These are phyloP conservation scores for Mercenaria mercenaria DNA, from an alignment of 1,140 invertebrate species.

Conservation along the genomic window DNA sequence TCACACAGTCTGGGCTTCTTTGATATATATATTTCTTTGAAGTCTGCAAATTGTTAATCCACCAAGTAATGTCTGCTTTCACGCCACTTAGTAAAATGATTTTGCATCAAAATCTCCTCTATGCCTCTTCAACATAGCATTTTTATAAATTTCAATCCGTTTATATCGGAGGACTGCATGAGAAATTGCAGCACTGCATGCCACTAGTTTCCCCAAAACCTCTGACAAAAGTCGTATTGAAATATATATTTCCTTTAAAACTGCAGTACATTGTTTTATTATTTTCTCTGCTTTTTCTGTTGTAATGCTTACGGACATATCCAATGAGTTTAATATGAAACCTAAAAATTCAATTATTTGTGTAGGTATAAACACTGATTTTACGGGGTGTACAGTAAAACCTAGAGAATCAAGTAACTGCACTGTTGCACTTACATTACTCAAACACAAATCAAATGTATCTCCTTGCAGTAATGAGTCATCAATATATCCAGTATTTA, in stretches of 20 bases:
- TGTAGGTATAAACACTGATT: slow-evolving; percentile 67
- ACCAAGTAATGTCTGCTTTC: not conserved
- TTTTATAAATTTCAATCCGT: not conserved
- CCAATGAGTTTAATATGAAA: not conserved
- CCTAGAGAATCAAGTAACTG: slow-evolving; percentile 22
- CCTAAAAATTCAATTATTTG: slow-evolving; percentile 64
- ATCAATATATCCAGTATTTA: not conserved
- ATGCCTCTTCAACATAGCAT: not conserved
- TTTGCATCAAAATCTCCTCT: not conserved
- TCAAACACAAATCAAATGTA: slow-evolving; percentile 30
- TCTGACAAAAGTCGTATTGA: slow-evolving; percentile 25
- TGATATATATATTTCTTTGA: not conserved
- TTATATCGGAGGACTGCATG: not conserved
- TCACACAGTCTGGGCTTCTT: not conserved
- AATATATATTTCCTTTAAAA: slow-evolving; percentile 48
- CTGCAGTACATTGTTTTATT: slow-evolving; percentile 32
- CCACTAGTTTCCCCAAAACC: not conserved
- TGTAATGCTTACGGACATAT: slow-evolving; percentile 50
- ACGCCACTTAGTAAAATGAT: not conserved
- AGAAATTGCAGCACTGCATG: too few relatives aligned
- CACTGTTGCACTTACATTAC: slow-evolving; percentile 18
- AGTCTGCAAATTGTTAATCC: not conserved
- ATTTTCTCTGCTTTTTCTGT: not conserved
- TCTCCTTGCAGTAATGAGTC: not conserved
- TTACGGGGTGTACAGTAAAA: slow-evolving; percentile 64